Base-by-base conservation (phyloP, 2,113 vertebrate species). In the Phalacrocorax pelagicus region DNA sequence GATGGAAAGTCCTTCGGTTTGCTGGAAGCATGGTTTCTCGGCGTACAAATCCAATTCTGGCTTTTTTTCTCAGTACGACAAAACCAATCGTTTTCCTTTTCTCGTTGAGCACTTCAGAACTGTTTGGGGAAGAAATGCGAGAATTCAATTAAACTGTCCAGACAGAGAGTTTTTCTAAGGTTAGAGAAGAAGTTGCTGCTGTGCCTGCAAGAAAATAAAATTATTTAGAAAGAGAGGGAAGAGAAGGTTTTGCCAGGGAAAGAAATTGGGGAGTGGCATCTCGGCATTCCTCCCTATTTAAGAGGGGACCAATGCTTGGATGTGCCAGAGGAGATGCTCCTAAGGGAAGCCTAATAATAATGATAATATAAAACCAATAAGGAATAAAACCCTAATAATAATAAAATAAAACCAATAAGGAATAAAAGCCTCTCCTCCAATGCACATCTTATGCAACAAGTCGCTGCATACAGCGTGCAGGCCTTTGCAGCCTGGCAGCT, bases 381-480 rank as follows among this genome's bases (percentile, higher is more conserved):
- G 9, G 69, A 66, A 38, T 38, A 38, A 38, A 38, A 38, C 38
- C 38, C 38, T 46, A 20, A 20, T 19, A 63, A 20, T 27, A 52
- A 57, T 20, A 44, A 51, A 6, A 34, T 2, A 36, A 54, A 66
- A 78, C 29, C 3, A 58, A 29, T 23, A 26, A 44, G 9, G 69
- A 66, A 44, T 44, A 58, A 71, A 93, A 90, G 4, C 30, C 17
- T 70, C 4, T 57, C 38, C 36, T 61, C 38, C 2, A 2, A 29
- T 5, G 7, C 16, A 3, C 13, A 2, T 70, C 38, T 21, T 34
- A 1, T 1, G 2, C 44, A 15, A 12, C 0, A 3, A 77, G 13
- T 30, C 40, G 0, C 40, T 9, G 66, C 10, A 1, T 26, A 5
- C 15, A 32, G 10, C 2, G 5, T 6, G 20, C 36, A 52, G 61